Percentiles rank a stretch among this genome's conserved stretches.
These are phyloP conservation scores for Drosophila truncata DNA, from an alignment of 1,140 invertebrate genomes.

Conservation along the genomic window DNA sequence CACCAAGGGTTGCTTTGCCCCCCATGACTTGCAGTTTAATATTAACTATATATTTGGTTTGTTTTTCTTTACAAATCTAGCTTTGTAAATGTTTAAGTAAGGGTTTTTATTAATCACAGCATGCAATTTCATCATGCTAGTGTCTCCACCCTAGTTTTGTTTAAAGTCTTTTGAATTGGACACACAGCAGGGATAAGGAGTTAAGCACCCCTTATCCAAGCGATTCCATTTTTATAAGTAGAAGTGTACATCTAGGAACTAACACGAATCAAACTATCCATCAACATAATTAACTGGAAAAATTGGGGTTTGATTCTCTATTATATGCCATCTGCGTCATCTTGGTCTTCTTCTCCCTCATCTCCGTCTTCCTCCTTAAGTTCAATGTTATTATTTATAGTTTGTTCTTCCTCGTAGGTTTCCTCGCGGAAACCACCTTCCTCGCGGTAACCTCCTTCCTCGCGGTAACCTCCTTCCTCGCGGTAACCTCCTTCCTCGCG, in stretches of 20 bases:
- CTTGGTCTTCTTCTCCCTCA: neutral
- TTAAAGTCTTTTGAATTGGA: slow-evolving; percentile 5
- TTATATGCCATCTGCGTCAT: neutral
- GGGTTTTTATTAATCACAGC: neutral
- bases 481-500: no score
- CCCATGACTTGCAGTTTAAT: neutral
- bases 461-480: no score
- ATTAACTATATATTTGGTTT: slow-evolving; percentile 14
- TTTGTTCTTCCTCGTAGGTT: no score
- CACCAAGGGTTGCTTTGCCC: neutral
- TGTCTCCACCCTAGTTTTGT: slow-evolving; percentile 1
- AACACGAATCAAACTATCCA: neutral
- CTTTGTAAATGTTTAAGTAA: slow-evolving; percentile 1
- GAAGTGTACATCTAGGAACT: slow-evolving; percentile 25
- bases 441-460: no score
- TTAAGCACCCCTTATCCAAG: no score
- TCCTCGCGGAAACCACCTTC: no score
- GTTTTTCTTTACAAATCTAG: slow-evolving; percentile 1
- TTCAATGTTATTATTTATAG: neutral
- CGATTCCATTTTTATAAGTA: slow-evolving; percentile 1
- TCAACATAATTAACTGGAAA: slow-evolving; percentile 1
- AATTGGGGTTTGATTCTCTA: neutral
- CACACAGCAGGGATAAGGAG: neutral
- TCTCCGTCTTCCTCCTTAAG: neutral
- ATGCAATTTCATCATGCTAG: neutral